Base-by-base conservation (phyloP, 2,888 invertebrate species). In the Ectropis crepuscularia region DNA sequence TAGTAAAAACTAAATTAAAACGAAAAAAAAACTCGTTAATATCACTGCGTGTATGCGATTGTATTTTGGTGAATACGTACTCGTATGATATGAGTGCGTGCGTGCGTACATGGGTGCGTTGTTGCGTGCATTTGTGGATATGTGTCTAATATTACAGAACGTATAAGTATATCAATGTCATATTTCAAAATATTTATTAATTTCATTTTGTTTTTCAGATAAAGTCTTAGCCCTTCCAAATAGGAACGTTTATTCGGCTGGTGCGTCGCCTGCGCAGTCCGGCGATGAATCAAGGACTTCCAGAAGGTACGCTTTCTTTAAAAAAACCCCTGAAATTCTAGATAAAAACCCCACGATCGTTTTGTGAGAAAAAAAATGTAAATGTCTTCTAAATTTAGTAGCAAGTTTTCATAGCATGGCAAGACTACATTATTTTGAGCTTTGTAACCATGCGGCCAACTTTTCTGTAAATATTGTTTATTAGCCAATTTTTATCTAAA, bases 261-360 rank as follows among this genome's bases (percentile, higher is more conserved):
- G 93, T 0, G 90, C 92, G 9, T 93, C 93, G 2, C 93, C 93
- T 38, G 92, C 87, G 61, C 93, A 93, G 76, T 93, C 93, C 46
- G 93, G 93, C 2, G 93, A 93, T 61, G 93, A 93, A 67, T 93
- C 93, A 2, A 84, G 93, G 78, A 93, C 92, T 38, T 93, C 93
- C 0, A 77, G 93, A 75, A 93, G 93, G 93, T 93, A 83, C 45
- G 78, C 43, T 41, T 41, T 7, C 41, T 41, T 6, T 41, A 41
- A 9, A 9, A 41, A 41, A 41, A 8, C 0, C 5, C 9, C 5
- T 41, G 5, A 41, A 41, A 41, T 41, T 41, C 5, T 9, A 41
- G 10, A 41, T 9, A 41, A 41, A 6, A 41, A 0, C 0, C 41
- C 41, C 7, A 41, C 2, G 16, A 28, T 28, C 16, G 16, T 28